Evolutionary conservation across 2,888 invertebrate genomes (phyloP), one percentile per base, ranked within the genome.

Genomic region (Yponomeuta cagnagella): DNA sequence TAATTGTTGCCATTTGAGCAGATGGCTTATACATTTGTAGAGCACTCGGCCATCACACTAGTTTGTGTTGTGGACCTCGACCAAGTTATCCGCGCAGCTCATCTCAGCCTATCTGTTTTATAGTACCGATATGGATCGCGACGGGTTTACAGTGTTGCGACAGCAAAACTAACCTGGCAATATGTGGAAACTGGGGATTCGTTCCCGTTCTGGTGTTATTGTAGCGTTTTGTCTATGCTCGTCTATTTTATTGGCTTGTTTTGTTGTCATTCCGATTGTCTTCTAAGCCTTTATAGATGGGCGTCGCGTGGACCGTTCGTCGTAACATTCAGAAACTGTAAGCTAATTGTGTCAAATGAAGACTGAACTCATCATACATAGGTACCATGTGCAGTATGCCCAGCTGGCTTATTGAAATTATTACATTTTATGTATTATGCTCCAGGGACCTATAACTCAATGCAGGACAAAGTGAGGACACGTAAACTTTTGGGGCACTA

Each of bases 11-110:
- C 86, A 92, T 92, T 91, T 90, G 90, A 88, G 86, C 90, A 90
- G 91, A 92, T 92, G 90, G 91, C 92, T 91, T 92, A 91, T 91
- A 91, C 92, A 92, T 91, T 91, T 91, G 91, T 92, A 91, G 90
- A 91, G 88, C 90, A 91, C 80, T 89, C 89, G 90, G 86, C 87
- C 89, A 89, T 87, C 87, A 89, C 68, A 66, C 68, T 48, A 83
- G 87, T 85, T 88, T 86, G 84, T 86, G 90, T 92, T 91, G 91
- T 91, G 91, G 91, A 91, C 89, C 52, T 89, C 52, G 52, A 12
- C 52, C 52, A 58, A 58, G 52, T 58, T 58, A 58, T 5, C 52
- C 12, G 52, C 12, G 52, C 52, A 58, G 52, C 52, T 12, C 52
- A 58, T 58, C 15, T 15, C 52, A 58, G 52, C 52, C 52, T 58